Percentiles rank a stretch among this genome's conserved stretches.
Conservation (phyloP, 2,797 vertebrate species). For the Ceyx erithaca region DNA sequence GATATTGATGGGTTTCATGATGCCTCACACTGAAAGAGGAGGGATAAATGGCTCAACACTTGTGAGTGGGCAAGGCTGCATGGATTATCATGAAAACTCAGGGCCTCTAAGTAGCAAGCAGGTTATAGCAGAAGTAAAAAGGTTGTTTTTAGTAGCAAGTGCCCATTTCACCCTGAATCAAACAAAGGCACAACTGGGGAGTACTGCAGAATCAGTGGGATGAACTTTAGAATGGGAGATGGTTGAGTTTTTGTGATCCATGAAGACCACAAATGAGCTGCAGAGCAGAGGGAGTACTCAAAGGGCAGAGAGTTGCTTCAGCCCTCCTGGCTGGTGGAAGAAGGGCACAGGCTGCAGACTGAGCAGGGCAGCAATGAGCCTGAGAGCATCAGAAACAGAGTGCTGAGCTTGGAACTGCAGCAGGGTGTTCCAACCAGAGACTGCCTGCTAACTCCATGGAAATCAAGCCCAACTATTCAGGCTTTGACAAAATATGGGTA, state of each 20-base stretch:
- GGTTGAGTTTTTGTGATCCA: background rate
- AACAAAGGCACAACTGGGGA: background rate
- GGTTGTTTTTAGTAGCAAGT: slow-evolving; percentile 21
- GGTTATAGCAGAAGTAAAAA: background rate
- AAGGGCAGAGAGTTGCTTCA: background rate
- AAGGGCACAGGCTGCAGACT: background rate
- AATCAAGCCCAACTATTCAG: background rate
- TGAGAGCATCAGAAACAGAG: background rate
- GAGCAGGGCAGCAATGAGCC: background rate
- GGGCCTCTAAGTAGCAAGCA: background rate
- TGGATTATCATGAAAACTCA: background rate
- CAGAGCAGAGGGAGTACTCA: background rate
- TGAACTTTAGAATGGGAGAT: background rate
- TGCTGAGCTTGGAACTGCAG: background rate
- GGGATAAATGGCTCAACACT: background rate
- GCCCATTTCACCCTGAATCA: background rate
- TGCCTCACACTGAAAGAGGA: background rate
- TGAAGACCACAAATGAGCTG: background rate
- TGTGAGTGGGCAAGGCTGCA: background rate
- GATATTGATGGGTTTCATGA: background rate
- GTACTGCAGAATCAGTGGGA: background rate
- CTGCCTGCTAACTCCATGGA: background rate
- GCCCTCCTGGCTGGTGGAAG: background rate
- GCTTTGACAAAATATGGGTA: background rate
- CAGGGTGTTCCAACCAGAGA: background rate